Evolutionary conservation across 1,140 invertebrate species (phyloP).

Genomic region (Hyposmocoma kahamanoa): DNA sequence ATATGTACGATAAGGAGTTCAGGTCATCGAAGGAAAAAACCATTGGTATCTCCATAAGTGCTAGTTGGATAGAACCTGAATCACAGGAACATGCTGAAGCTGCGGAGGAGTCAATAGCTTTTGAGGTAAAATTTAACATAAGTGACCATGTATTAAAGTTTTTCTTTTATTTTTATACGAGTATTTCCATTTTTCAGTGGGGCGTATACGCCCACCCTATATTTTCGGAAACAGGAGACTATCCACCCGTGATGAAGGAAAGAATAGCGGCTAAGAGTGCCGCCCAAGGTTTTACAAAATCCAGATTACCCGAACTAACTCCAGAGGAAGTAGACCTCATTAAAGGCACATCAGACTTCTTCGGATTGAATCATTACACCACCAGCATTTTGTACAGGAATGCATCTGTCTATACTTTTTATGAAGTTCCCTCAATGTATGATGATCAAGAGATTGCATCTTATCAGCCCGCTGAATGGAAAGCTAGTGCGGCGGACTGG

Average conservation of each 20-base stretch:
- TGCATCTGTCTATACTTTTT: neutral
- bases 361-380: conserved; percentile 76
- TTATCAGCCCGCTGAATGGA: neutral
- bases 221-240: conserved; percentile 74
- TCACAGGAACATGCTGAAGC: neutral
- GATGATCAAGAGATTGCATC: neutral
- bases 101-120: neutral
- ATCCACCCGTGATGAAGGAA: conserved; percentile 73
- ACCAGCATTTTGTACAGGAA: neutral
- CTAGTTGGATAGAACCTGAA: neutral
- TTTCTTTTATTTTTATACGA: too few relatives aligned
- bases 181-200: conserved; percentile 36
- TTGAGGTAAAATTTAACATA: neutral
- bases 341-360: conserved; percentile 72
- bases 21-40: neutral
- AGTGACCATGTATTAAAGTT: too few relatives aligned
- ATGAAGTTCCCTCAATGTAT: neutral
- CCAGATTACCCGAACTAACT: conserved; percentile 57
- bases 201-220: conserved; percentile 69
- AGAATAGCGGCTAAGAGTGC: conserved; percentile 68
- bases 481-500: neutral
- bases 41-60: neutral
- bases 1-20: conserved; percentile 1
- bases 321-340: conserved; percentile 34
- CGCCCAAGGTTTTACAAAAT: conserved; percentile 53